Evolutionary conservation across 2,888 invertebrate species (phyloP).

Genomic region (Beris chalybata): DNA sequence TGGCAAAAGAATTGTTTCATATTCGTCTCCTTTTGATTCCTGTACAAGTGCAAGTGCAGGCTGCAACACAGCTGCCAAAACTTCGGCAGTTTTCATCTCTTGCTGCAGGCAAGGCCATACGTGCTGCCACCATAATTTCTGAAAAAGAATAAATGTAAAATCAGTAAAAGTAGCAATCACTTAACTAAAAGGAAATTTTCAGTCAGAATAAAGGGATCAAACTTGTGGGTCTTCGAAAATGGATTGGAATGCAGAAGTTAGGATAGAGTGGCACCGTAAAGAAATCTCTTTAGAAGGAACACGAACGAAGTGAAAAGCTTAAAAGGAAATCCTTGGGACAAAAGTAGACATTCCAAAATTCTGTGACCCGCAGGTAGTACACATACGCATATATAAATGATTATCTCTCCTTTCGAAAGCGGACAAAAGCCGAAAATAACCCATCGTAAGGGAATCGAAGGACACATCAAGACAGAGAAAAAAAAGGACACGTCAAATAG

Average conservation of each 20-base stretch:
- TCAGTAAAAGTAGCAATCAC: slow-evolving; percentile 5
- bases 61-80: slow-evolving; percentile 80
- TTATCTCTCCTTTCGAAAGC: not conserved
- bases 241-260: not conserved
- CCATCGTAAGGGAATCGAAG: not conserved
- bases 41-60: slow-evolving; percentile 82
- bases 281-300: too few relatives aligned
- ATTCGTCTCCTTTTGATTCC: slow-evolving; percentile 76
- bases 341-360: not conserved
- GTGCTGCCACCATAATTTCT: slow-evolving; percentile 96
- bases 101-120: slow-evolving; percentile 87
- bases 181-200: not conserved
- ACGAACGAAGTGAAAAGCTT: too few relatives aligned
- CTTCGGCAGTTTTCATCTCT: slow-evolving; percentile 83
- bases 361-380: not conserved
- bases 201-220: not conserved
- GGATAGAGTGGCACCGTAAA: too few relatives aligned
- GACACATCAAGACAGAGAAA: not conserved
- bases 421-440: not conserved
- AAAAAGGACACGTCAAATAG: slow-evolving; percentile 22
- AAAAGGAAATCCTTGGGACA: too few relatives aligned
- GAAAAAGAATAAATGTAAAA: slow-evolving; percentile 47
- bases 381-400: not conserved
- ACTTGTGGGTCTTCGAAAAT: not conserved
- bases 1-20: slow-evolving; percentile 78